phyloP scores from a whole-genome alignment of 2,888 invertebrate genomes.

The Taphrorychus bicolor region DNA sequence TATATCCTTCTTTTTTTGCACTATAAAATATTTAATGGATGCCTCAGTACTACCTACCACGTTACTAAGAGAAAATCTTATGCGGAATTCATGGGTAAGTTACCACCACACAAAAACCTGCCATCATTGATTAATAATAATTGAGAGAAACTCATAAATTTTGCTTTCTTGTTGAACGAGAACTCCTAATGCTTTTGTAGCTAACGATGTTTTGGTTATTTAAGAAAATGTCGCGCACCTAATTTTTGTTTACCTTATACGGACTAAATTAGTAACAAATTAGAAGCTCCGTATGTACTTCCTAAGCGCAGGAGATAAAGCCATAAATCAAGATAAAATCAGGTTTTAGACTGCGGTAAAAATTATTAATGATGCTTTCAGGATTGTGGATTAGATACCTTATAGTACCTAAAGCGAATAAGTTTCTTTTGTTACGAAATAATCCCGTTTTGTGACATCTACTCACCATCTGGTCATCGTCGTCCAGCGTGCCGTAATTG shows the following conservation, averaged over 20 bases:
- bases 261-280: slow-evolving; percentile 1
- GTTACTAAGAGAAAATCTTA: no score
- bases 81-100: no score
- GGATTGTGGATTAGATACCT: not conserved
- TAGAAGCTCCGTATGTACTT: not conserved
- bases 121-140: no score
- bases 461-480: slow-evolving; percentile 30
- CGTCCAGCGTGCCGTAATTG: slow-evolving; percentile 28
- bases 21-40: no score
- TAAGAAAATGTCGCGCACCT: not conserved
- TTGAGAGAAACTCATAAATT: no score
- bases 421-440: not conserved
- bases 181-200: no score
- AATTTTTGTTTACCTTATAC: not conserved
- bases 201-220: not conserved
- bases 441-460: not conserved
- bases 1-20: no score
- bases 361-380: not conserved
- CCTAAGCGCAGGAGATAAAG: slow-evolving; percentile 3
- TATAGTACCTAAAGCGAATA: not conserved
- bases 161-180: no score
- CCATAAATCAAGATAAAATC: slow-evolving; percentile 5
- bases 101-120: no score
- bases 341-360: not conserved
- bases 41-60: no score